Conservation (phyloP, 2,888 invertebrate genomes). For the Nomada ruficornis region DNA sequence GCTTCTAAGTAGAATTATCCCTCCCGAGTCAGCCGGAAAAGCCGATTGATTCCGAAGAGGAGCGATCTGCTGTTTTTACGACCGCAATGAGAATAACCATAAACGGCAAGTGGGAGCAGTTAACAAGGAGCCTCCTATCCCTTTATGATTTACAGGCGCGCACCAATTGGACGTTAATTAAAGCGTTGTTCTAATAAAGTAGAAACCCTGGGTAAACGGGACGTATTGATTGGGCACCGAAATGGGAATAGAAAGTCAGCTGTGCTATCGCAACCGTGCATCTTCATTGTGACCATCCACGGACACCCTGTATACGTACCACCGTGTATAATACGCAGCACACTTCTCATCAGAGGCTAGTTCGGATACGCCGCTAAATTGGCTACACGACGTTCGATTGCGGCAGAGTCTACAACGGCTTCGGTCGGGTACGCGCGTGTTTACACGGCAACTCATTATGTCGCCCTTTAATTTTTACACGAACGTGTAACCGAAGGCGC, state of each 20-base stretch:
- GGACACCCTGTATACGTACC: neutral
- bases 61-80: neutral
- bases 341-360: slow-evolving; percentile 4
- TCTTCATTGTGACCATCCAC: slow-evolving; percentile 38
- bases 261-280: slow-evolving; percentile 26
- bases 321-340: too few species aligned
- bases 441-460: slow-evolving; percentile 4
- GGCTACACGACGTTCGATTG: slow-evolving; percentile 40
- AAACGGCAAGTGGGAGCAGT: neutral
- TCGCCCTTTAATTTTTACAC: neutral
- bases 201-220: slow-evolving; percentile 15
- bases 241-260: slow-evolving; percentile 55
- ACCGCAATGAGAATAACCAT: slow-evolving; percentile 2
- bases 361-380: slow-evolving; percentile 38
- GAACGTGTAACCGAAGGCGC: neutral
- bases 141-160: slow-evolving; percentile 21
- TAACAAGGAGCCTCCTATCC: slow-evolving; percentile 7
- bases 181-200: slow-evolving; percentile 42
- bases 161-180: slow-evolving; percentile 41
- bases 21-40: neutral
- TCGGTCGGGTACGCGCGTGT: slow-evolving; percentile 29
- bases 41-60: slow-evolving; percentile 5
- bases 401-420: slow-evolving; percentile 5
- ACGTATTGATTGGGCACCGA: slow-evolving; percentile 36
- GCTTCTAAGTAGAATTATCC: neutral